Percentiles rank a stretch among this genome's conserved stretches.
Conservation (phyloP, 2,888 invertebrate genomes). For the Auanema freiburgensis region DNA sequence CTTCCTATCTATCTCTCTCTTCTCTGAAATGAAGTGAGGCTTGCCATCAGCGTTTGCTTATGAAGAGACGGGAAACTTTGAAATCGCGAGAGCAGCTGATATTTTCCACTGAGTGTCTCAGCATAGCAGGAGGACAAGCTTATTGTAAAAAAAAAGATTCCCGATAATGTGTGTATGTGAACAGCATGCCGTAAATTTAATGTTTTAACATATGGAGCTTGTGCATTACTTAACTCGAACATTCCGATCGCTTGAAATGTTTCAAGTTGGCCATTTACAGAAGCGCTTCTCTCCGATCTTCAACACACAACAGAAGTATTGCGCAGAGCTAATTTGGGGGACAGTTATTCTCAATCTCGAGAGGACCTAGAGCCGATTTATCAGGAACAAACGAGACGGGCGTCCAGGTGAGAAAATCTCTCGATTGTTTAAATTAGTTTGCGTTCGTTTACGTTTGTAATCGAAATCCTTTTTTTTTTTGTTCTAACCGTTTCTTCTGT, state of each 20-base stretch:
- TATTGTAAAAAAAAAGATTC: too few species aligned
- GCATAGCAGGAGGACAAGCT: too few species aligned
- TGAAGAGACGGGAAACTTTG: too few species aligned
- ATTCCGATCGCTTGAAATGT: background rate
- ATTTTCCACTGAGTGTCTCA: too few species aligned
- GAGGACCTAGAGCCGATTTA: constrained; percentile 49
- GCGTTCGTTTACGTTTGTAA: background rate
- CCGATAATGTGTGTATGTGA: too few species aligned
- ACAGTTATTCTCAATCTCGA: constrained; percentile 21
- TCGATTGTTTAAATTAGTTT: background rate
- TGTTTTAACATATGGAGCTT: too few species aligned
- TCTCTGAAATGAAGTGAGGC: too few species aligned
- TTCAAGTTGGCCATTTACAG: constrained; percentile 69
- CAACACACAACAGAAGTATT: constrained; percentile 84
- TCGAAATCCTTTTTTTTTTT: constrained; percentile 2
- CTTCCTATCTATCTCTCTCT: too few species aligned
- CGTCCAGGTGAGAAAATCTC: constrained; percentile 11
- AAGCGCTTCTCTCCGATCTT: constrained; percentile 90
- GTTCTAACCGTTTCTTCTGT: constrained; percentile 2
- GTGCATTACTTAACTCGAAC: too few species aligned
- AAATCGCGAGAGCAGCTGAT: too few species aligned
- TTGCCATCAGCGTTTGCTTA: too few species aligned
- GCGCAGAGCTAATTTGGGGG: constrained; percentile 46
- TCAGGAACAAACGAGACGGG: constrained; percentile 38
- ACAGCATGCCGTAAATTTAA: too few species aligned